phyloP scores from a whole-genome alignment of 2,113 vertebrate species.

The Vombatus ursinus region DNA sequence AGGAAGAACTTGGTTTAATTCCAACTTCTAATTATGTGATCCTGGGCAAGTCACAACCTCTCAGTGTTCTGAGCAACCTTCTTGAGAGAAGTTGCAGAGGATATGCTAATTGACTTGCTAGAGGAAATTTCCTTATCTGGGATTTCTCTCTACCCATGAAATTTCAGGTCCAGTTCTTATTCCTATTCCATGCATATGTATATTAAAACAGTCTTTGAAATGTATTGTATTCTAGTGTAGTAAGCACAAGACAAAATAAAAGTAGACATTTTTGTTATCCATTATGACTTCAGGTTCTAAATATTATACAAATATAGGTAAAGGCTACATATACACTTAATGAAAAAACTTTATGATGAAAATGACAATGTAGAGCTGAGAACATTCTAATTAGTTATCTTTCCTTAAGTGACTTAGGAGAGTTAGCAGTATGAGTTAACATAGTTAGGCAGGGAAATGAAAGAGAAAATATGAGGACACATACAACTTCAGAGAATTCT shows the following conservation, averaged over 20 bases:
- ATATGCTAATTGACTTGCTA: not conserved
- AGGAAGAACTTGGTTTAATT: not conserved
- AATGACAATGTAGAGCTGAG: not conserved
- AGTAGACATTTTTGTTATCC: not conserved
- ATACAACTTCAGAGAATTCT: not conserved
- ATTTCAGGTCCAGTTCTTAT: not conserved
- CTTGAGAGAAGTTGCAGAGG: not conserved
- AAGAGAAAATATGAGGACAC: not conserved
- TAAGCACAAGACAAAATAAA: not conserved
- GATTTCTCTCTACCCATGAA: not conserved
- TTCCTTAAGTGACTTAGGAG: not conserved
- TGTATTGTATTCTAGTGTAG: not conserved
- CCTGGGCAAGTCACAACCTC: not conserved
- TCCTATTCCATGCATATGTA: not conserved
- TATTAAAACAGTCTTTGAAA: constrained; percentile 6
- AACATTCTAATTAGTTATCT: not conserved
- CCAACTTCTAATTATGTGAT: not conserved
- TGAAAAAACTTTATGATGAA: not conserved
- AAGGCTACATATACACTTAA: not conserved
- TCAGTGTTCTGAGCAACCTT: not conserved
- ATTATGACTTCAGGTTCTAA: not conserved
- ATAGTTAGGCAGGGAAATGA: not conserved
- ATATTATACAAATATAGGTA: not conserved
- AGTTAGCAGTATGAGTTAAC: not conserved
- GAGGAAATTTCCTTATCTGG: not conserved